Evolutionary conservation across 2,888 invertebrate genomes (phyloP).

Genomic region (Sphinx pinastri): DNA sequence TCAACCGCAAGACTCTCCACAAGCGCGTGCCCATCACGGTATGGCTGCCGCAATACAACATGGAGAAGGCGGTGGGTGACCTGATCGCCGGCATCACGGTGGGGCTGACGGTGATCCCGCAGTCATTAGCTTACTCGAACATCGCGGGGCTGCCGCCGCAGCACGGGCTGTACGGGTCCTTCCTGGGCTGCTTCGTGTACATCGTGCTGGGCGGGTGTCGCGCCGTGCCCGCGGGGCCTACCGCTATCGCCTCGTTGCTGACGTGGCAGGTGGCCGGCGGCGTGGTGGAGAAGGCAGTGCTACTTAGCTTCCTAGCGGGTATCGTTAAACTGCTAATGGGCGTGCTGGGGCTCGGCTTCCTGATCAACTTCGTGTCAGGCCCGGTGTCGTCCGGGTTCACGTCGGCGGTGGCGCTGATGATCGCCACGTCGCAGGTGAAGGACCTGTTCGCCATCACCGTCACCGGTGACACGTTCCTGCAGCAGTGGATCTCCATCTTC

Average conservation of each 20-base stretch:
- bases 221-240: slow-evolving; percentile 96
- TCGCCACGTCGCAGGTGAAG: slow-evolving; percentile 94
- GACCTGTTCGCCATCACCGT: slow-evolving; percentile 90
- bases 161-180: slow-evolving; percentile 97
- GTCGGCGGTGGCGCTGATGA: slow-evolving; percentile 94
- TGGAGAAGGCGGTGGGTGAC: slow-evolving; percentile 91
- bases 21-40: slow-evolving; percentile 88
- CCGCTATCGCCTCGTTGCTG: slow-evolving; percentile 94
- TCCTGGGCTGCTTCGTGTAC: slow-evolving; percentile 95
- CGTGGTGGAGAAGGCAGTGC: slow-evolving; percentile 87
- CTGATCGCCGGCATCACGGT: slow-evolving; percentile 96
- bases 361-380: slow-evolving; percentile 95
- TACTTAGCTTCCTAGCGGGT: slow-evolving; percentile 90
- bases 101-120: slow-evolving; percentile 96
- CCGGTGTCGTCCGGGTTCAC: slow-evolving; percentile 96
- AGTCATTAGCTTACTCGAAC: slow-evolving; percentile 92
- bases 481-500: slow-evolving; percentile 90
- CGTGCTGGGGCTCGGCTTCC: slow-evolving; percentile 91
- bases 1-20: slow-evolving; percentile 88
- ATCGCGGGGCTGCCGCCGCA: slow-evolving; percentile 91
- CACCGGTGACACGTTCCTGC: slow-evolving; percentile 89
- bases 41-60: slow-evolving; percentile 92
- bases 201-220: slow-evolving; percentile 95
- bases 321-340: slow-evolving; percentile 92
- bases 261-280: slow-evolving; percentile 91